These are phyloP conservation scores for Prionailurus viverrinus DNA, from an alignment of 2,113 vertebrate species.

Conservation along the genomic window DNA sequence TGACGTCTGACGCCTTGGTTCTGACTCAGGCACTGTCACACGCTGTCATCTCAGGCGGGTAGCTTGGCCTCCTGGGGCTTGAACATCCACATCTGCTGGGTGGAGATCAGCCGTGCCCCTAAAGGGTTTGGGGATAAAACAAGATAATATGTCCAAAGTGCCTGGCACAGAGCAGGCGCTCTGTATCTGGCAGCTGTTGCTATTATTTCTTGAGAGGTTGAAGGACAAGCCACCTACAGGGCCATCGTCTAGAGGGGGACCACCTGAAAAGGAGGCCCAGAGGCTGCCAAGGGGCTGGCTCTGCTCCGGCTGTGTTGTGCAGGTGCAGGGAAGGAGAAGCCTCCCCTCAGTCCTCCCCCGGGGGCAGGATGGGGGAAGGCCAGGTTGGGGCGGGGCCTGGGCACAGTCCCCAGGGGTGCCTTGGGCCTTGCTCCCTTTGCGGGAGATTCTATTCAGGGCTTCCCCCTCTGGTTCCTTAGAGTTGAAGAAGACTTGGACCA, in stretches of 20 bases:
- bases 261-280: background rate
- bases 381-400: fast-evolving
- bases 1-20: background rate
- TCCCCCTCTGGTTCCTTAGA: slow-evolving; percentile 83
- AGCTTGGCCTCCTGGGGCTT: background rate
- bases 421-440: background rate
- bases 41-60: background rate
- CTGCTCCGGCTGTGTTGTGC: background rate
- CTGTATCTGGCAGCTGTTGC: background rate
- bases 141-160: fast-evolving
- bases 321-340: too few relatives aligned
- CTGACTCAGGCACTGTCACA: fast-evolving
- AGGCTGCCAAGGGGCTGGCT: background rate
- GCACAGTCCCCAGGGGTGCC: too few relatives aligned
- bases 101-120: fast-evolving
- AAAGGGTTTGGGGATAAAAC: background rate
- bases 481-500: slow-evolving; percentile 92
- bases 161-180: background rate
- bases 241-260: background rate
- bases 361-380: fast-evolving
- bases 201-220: background rate
- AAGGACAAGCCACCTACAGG: background rate
- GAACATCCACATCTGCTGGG: fast-evolving
- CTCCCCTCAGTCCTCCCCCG: background rate
- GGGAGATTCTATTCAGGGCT: background rate